Conservation (phyloP, 2,797 vertebrate genomes). For the Enteromius viviparus region DNA sequence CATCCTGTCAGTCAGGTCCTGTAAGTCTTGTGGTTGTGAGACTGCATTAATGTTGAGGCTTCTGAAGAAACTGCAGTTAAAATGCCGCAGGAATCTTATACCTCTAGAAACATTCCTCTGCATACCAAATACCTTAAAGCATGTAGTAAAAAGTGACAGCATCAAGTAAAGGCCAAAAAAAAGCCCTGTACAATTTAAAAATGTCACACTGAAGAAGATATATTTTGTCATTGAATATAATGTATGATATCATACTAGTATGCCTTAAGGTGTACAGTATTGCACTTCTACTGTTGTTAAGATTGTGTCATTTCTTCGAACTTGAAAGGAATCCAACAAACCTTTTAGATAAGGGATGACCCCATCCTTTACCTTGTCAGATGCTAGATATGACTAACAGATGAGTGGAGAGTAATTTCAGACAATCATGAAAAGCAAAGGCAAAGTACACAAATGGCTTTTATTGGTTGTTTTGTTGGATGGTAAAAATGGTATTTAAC, state of each 20-base stretch:
- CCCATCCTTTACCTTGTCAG: background rate
- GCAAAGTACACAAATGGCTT: background rate
- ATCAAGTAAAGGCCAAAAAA: background rate
- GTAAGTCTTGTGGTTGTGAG: background rate
- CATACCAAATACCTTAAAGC: background rate
- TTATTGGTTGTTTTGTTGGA: background rate
- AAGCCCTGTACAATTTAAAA: background rate
- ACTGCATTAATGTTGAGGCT: background rate
- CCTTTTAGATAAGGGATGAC: background rate
- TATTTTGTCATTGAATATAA: background rate
- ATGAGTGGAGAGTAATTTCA: background rate
- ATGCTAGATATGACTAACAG: background rate
- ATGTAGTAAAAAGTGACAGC: background rate
- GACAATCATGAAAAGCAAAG: background rate
- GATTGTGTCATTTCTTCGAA: background rate
- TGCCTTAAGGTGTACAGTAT: background rate
- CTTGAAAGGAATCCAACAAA: background rate
- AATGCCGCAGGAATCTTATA: background rate
- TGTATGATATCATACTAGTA: background rate
- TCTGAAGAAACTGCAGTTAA: background rate
- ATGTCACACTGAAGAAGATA: background rate
- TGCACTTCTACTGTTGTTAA: background rate
- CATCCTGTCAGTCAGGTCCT: slow-evolving; percentile 47
- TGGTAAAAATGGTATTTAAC: background rate
- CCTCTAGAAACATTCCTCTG: background rate